These are phyloP conservation scores for Penaeus japonicus DNA, from an alignment of 1,140 invertebrate species.

Conservation along the genomic window DNA sequence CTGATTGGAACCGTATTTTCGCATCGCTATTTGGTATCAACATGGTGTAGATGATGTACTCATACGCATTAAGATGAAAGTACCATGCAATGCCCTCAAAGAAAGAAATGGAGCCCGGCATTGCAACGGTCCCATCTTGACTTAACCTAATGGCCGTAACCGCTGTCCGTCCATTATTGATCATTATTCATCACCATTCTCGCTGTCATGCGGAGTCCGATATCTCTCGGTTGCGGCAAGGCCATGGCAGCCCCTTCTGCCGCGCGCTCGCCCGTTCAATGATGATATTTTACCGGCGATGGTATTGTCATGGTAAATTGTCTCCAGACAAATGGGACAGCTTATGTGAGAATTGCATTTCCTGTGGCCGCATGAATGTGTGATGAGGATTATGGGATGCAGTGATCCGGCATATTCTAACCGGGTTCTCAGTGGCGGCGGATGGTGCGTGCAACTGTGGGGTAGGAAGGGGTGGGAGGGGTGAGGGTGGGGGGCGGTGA, in stretches of 20 bases:
- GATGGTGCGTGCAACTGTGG: too few relatives aligned
- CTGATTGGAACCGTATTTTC: too few relatives aligned
- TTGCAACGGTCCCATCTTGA: constrained; percentile 13
- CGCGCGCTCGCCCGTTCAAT: neutral
- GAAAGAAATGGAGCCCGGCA: too few relatives aligned
- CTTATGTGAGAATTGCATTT: constrained; percentile 22
- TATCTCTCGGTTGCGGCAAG: constrained; percentile 13
- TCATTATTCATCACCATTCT: constrained; percentile 52
- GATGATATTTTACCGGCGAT: neutral
- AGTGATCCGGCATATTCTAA: neutral
- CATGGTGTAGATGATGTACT: too few relatives aligned
- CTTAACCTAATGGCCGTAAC: constrained; percentile 44
- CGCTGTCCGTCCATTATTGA: constrained; percentile 54
- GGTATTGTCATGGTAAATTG: neutral
- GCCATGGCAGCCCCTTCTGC: neutral
- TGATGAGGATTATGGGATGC: constrained; percentile 18
- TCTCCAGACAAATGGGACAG: constrained; percentile 1
- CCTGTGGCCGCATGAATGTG: constrained; percentile 7
- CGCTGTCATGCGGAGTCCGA: constrained; percentile 33
- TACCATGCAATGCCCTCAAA: too few relatives aligned
- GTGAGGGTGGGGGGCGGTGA: too few relatives aligned
- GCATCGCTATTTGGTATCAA: too few relatives aligned
- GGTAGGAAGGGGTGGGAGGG: too few relatives aligned
- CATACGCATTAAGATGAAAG: too few relatives aligned
- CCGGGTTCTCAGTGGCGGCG: neutral